Base-by-base conservation (phyloP, 2,797 vertebrate genomes). In the Bovichtus diacanthus region DNA sequence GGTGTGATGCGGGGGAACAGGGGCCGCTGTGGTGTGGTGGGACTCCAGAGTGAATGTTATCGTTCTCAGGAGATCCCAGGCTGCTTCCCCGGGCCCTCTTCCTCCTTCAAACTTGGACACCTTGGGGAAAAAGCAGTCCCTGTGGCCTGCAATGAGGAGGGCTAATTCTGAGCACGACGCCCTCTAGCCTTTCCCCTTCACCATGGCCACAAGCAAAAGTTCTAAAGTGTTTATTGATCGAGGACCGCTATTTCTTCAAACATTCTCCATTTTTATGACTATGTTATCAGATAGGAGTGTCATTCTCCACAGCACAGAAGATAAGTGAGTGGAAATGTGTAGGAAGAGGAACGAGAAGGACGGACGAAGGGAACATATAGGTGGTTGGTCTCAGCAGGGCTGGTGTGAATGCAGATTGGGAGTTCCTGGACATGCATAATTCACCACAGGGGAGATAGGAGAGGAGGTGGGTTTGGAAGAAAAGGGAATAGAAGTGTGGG, bases 401-500 rank as follows among this genome's bases (percentile, higher is more conserved):
- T 86, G 93, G 89, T 93, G 92, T 94, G 96, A 95, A 97, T 97
- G 96, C 95, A 96, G 96, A 97, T 96, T 94, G 96, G 95, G 95
- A 95, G 89, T 90, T 95, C 86, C 90, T 92, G 95, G 92, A 92
- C 95, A 98, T 97, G 96, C 96, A 98, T 98, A 97, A 98, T 98
- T 97, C 97, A 98, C 96, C 94, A 96, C 94, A 94, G 94, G 88
- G 90, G 91, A 91, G 95, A 90, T 85, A 86, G 89, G 76, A 91
- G 88, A 91, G 92, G 93, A 95, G 92, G 95, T 94, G 88, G 94
- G 94, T 93, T 96, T 94, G 74, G 87, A 91, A 94, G n/a, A n/a
- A 95, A 95, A 96, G 95, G 96, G 96, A 96, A 95, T 96, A 95
- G 77, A 74, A 72, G 94, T 94, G 94, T 91, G 94, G 74, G 94